These are phyloP conservation scores for Tryphoninae sp. DNA, from an alignment of 2,888 invertebrate species.

Conservation along the genomic window DNA sequence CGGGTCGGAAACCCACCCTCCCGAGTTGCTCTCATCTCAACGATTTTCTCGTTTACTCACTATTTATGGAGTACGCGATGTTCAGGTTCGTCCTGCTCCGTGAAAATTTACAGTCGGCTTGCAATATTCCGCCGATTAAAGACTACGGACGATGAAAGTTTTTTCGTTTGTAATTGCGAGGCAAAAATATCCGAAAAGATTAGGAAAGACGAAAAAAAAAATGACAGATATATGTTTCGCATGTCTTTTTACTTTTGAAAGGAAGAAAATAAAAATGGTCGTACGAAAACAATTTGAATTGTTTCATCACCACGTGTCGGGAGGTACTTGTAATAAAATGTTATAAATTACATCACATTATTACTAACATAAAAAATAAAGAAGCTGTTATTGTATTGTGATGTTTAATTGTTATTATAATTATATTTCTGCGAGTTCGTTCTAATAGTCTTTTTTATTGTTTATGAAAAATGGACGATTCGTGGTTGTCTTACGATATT, in stretches of 20 bases:
- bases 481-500: no score
- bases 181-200: background rate
- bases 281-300: no score
- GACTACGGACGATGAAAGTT: background rate
- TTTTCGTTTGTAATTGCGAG: background rate
- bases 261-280: no score
- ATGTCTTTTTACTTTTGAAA: background rate
- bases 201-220: background rate
- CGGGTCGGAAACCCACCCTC: constrained; percentile 66
- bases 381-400: no score
- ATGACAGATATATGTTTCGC: background rate
- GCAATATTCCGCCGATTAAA: constrained; percentile 40
- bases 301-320: no score
- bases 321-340: no score
- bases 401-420: no score
- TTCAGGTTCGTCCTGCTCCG: constrained; percentile 8
- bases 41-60: constrained; percentile 51
- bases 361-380: no score
- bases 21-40: constrained; percentile 51
- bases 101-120: constrained; percentile 47
- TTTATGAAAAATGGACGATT: no score
- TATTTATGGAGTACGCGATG: constrained; percentile 30
- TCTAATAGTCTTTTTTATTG: no score
- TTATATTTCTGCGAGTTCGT: no score
- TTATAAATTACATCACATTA: no score